Evolutionary conservation across 1,140 invertebrate species (phyloP).

Genomic region (Aphelenchoides fujianensis): DNA sequence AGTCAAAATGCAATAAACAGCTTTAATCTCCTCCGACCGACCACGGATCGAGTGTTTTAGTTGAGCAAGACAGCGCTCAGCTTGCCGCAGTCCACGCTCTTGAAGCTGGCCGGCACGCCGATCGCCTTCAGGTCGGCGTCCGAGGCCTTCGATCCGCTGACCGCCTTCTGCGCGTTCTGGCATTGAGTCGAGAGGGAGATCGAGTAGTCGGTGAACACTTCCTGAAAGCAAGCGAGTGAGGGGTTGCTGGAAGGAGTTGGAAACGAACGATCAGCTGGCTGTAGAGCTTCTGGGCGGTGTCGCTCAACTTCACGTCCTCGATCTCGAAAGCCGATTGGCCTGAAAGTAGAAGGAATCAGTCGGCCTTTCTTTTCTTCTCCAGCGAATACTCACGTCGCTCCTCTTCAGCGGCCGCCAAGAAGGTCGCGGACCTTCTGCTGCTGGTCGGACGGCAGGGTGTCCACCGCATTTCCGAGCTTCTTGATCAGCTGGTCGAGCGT

Average conservation of each 20-base stretch:
- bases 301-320: not conserved
- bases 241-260: too few species aligned
- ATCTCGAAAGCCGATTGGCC: not conserved
- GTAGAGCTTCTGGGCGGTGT: not conserved
- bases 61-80: not conserved
- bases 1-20: constrained; percentile 4
- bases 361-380: too few species aligned
- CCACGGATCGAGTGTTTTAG: not conserved
- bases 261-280: not conserved
- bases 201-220: not conserved
- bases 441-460: not conserved
- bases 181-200: not conserved
- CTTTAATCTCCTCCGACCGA: not conserved
- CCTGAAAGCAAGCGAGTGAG: too few species aligned
- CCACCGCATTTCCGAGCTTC: not conserved
- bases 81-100: not conserved
- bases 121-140: not conserved
- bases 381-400: too few species aligned
- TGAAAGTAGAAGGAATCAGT: too few species aligned
- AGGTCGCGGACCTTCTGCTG: not conserved
- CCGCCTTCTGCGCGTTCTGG: not conserved
- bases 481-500: not conserved
- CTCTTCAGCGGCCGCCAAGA: not conserved
- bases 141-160: not conserved
- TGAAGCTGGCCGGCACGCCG: not conserved